Percentiles rank a stretch among this genome's conserved stretches.
These are phyloP conservation scores for Stenichneumon culpator DNA, from an alignment of 2,888 invertebrate genomes.

Conservation along the genomic window DNA sequence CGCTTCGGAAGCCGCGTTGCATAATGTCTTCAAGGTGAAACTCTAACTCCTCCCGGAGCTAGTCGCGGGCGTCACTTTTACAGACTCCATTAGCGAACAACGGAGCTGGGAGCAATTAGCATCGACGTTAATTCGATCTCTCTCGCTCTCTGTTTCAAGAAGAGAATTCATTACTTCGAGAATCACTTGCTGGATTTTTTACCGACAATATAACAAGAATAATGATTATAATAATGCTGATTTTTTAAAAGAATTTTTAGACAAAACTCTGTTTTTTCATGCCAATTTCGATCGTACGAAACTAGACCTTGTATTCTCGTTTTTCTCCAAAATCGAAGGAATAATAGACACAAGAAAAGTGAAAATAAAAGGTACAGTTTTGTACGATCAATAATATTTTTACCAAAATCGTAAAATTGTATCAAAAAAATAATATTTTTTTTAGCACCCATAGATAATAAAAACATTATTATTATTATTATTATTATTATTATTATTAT, in stretches of 20 bases:
- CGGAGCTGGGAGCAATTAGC: constrained; percentile 57
- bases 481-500: no score
- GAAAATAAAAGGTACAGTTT: no score
- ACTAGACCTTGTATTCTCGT: no score
- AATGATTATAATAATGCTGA: neutral
- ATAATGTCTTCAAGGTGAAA: constrained; percentile 80
- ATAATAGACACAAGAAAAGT: no score
- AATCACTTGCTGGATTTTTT: neutral
- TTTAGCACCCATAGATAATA: no score
- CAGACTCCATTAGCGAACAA: constrained; percentile 60
- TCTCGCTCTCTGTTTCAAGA: neutral
- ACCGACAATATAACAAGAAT: neutral
- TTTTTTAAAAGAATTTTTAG: neutral
- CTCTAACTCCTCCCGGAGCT: constrained; percentile 68
- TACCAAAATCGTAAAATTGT: no score
- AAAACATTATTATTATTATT: no score
- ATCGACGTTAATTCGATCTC: constrained; percentile 71
- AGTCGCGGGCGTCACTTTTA: constrained; percentile 61
- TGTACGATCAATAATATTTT: no score
- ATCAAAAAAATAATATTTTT: no score
- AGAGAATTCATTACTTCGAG: neutral
- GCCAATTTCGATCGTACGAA: no score
- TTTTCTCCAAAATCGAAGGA: no score
- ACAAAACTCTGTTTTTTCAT: no score
- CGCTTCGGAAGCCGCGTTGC: constrained; percentile 70